Evolutionary conservation across 1,140 invertebrate genomes (phyloP).

Genomic region (Laodelphax striatellus): DNA sequence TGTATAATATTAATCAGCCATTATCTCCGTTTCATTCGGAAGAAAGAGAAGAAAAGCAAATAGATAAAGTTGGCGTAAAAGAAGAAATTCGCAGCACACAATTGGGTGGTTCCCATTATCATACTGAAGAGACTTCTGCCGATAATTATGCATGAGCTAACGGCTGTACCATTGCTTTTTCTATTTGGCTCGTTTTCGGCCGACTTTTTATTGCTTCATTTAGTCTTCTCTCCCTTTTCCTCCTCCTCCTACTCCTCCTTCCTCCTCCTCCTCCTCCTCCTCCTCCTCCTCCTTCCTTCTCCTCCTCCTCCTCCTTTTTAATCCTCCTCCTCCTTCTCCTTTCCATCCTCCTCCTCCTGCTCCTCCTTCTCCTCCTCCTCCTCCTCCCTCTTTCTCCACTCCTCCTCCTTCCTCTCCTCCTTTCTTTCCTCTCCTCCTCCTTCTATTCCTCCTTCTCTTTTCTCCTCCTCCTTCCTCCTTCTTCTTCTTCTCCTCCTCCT

Average conservation of each 20-base stretch:
- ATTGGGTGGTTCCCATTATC: constrained; percentile 13
- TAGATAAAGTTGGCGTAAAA: background rate
- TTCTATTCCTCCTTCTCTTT: background rate
- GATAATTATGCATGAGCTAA: constrained; percentile 5
- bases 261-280: background rate
- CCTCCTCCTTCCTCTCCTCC: background rate
- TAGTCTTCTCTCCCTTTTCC: background rate
- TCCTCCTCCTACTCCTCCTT: background rate
- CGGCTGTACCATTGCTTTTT: constrained; percentile 9
- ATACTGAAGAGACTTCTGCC: background rate
- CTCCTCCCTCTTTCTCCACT: background rate
- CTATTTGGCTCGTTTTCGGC: constrained; percentile 3
- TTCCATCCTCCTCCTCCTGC: too few relatives aligned
- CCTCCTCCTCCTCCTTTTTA: background rate
- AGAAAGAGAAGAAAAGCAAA: too few relatives aligned
- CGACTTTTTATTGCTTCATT: background rate
- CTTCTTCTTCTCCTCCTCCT: background rate
- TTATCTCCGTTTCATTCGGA: constrained; percentile 9
- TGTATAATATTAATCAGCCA: constrained; percentile 11
- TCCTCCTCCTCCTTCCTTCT: background rate
- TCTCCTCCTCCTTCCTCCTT: background rate
- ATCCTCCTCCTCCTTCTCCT: too few relatives aligned
- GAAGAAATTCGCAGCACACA: constrained; percentile 5
- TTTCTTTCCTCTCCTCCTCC: background rate
- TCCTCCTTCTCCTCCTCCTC: background rate